Conservation (phyloP, 1,140 invertebrate genomes). For the Drosophila bipectinata region DNA sequence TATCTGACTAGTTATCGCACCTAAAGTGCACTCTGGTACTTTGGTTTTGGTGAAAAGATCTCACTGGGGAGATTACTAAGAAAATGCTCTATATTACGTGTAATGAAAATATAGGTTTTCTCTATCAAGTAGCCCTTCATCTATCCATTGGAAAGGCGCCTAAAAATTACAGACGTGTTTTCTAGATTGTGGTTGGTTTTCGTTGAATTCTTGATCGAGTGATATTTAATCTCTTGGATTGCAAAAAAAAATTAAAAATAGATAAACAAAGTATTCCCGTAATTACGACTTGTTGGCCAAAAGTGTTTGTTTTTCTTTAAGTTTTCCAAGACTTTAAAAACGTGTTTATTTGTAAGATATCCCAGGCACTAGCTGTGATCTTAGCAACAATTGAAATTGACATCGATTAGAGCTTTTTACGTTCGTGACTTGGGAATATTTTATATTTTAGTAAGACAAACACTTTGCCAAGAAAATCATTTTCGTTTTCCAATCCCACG, state of each 20-base stretch:
- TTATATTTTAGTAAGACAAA: conserved; percentile 32
- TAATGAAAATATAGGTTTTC: neutral
- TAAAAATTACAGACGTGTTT: neutral
- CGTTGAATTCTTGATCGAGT: neutral
- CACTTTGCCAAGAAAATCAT: conserved; percentile 14
- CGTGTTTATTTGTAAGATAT: neutral
- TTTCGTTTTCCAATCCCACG: neutral
- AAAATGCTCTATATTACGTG: conserved; percentile 4
- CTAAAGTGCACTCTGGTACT: conserved; percentile 5
- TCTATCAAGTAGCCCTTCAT: conserved; percentile 12
- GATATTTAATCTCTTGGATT: neutral
- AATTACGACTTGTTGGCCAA: neutral
- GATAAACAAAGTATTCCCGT: neutral
- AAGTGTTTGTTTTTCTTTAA: neutral
- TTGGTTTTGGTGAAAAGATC: neutral
- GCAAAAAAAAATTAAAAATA: neutral
- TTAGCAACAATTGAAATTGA: conserved; percentile 15
- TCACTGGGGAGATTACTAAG: conserved; percentile 1
- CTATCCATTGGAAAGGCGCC: neutral
- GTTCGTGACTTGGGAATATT: conserved; percentile 24
- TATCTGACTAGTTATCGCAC: conserved; percentile 52
- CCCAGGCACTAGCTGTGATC: neutral
- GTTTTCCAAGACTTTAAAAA: neutral
- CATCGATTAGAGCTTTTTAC: conserved; percentile 21
- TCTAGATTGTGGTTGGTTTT: neutral